Percentiles rank a stretch among this genome's conserved stretches.
These are phyloP conservation scores for Lasioglossum oenotherae DNA, from an alignment of 2,888 invertebrate genomes.

Conservation along the genomic window DNA sequence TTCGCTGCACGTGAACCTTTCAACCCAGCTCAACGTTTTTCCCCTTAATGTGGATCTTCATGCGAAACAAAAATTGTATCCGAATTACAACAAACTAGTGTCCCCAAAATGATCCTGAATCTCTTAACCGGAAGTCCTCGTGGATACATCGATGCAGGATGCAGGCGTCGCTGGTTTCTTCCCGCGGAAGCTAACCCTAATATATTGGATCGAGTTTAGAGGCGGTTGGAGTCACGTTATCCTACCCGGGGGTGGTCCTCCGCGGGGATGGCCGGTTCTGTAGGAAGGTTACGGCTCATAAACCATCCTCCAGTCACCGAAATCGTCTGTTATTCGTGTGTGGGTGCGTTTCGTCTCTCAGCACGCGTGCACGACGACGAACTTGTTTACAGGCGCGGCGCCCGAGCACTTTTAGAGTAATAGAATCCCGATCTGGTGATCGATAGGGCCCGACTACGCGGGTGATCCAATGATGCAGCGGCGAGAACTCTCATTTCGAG, in stretches of 20 bases:
- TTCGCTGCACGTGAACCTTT: background rate
- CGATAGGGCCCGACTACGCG: slow-evolving; percentile 9
- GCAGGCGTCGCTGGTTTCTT: slow-evolving; percentile 62
- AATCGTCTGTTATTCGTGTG: slow-evolving; percentile 68
- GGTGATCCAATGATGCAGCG: background rate
- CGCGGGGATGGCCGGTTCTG: slow-evolving; percentile 41
- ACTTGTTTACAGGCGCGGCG: slow-evolving; percentile 69
- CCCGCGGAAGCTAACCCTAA: slow-evolving; percentile 74
- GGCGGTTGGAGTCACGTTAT: slow-evolving; percentile 69
- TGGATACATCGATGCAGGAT: slow-evolving; percentile 27
- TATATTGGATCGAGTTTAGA: slow-evolving; percentile 78
- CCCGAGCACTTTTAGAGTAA: slow-evolving; percentile 70
- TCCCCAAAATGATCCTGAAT: background rate
- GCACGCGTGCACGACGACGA: slow-evolving; percentile 51
- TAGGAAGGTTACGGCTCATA: slow-evolving; percentile 80
- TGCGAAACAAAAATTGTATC: no score
- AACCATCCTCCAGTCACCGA: slow-evolving; percentile 79
- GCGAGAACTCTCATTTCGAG: slow-evolving; percentile 13
- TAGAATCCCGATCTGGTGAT: slow-evolving; percentile 64
- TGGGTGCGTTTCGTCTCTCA: slow-evolving; percentile 25
- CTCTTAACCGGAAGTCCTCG: background rate
- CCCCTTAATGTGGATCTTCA: no score
- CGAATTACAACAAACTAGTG: no score
- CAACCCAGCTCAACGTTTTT: background rate
- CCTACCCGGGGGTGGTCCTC: slow-evolving; percentile 50